Evolutionary conservation across 2,888 invertebrate genomes (phyloP).

Genomic region (Ametastegia equiseti): DNA sequence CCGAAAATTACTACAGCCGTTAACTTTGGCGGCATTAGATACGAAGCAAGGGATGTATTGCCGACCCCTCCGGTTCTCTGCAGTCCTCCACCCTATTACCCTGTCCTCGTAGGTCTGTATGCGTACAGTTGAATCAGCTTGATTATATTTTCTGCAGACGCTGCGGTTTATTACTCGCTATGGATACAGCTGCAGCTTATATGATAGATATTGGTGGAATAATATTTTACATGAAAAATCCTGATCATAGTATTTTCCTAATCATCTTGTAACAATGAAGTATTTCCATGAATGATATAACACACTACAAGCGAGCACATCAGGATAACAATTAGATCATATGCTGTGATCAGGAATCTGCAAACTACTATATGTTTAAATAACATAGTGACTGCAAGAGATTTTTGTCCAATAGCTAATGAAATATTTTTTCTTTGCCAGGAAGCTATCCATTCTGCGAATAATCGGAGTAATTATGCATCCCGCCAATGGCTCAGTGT

Average conservation of each 20-base stretch:
- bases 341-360: too few species aligned
- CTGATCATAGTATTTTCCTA: neutral
- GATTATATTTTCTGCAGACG: conserved; percentile 2
- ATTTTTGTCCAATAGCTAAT: neutral
- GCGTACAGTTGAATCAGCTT: neutral
- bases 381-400: neutral
- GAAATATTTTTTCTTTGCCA: neutral
- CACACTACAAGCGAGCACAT: neutral
- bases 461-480: neutral
- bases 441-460: conserved; percentile 24
- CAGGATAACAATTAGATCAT: neutral
- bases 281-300: too few species aligned
- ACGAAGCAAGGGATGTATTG: conserved; percentile 29
- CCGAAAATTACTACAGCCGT: conserved; percentile 37
- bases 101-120: conserved; percentile 34
- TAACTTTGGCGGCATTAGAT: conserved; percentile 36
- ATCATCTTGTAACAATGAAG: neutral
- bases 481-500: neutral
- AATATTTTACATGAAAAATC: neutral
- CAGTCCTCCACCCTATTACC: conserved; percentile 45
- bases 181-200: neutral
- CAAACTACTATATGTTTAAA: neutral
- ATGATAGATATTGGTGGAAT: neutral
- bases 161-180: neutral
- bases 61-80: conserved; percentile 42